A percentile compares a stretch with the other conserved stretches of the same genome.
phyloP scores from a whole-genome alignment of 92 coral and sea anemone species.

The Montipora capitata region DNA sequence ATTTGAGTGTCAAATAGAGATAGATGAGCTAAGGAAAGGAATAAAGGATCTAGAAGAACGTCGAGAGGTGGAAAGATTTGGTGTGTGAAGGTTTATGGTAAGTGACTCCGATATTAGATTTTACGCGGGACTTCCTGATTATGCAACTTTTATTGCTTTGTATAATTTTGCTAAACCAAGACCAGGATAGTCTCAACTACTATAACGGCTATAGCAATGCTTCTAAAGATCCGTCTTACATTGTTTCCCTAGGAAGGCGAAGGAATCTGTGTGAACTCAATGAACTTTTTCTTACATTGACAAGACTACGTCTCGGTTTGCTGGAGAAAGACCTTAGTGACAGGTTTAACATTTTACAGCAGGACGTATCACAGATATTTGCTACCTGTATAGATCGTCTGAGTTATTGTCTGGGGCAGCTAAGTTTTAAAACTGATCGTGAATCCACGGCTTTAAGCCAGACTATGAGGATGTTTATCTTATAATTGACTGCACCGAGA shows the following conservation, averaged over 20 bases:
- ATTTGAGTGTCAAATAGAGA: constrained; percentile 17
- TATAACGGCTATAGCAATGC: constrained; percentile 47
- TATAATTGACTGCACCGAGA: constrained; percentile 68
- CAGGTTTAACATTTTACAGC: background rate
- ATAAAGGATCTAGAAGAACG: constrained; percentile 58
- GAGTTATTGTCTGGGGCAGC: constrained; percentile 7
- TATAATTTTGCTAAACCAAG: constrained; percentile 61
- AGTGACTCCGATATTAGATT: constrained; percentile 69
- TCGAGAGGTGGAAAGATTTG: constrained; percentile 63
- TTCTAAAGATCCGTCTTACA: constrained; percentile 36
- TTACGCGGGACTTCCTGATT: constrained; percentile 70
- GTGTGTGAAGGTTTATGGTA: constrained; percentile 50
- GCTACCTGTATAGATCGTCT: constrained; percentile 1
- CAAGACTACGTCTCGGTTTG: background rate
- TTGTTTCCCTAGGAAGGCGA: constrained; percentile 60
- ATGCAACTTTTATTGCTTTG: constrained; percentile 50
- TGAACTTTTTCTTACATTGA: constrained; percentile 38
- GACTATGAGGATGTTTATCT: constrained; percentile 69
- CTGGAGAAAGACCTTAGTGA: constrained; percentile 44
- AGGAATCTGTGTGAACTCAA: constrained; percentile 28
- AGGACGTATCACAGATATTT: constrained; percentile 3
- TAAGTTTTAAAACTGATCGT: constrained; percentile 35
- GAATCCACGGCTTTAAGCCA: constrained; percentile 67
- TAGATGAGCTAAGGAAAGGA: constrained; percentile 10
- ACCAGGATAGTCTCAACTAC: constrained; percentile 37